Evolutionary conservation across 2,888 invertebrate genomes (phyloP), one percentile per base, ranked within the genome.

Genomic region (Leptarthrus brevirostris): DNA sequence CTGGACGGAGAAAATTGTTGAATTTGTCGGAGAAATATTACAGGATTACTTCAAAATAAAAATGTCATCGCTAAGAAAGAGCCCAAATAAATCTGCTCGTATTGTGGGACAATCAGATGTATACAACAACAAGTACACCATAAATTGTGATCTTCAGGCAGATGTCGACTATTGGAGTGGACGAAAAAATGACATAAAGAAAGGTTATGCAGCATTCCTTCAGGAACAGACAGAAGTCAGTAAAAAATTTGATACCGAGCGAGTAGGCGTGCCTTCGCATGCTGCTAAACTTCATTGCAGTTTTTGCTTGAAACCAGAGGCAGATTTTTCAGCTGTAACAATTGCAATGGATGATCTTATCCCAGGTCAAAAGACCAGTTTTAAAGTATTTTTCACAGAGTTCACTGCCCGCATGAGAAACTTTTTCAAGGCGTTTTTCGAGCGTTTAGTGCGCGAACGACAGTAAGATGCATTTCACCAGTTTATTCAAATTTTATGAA

Each of bases 391-490:
- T 20, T 74, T 75, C 36, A 72, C 47, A 12, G 69, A 76, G 16
- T 61, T 72, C 12, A 74, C 70, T 10, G 24, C 18, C 8, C 72
- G 74, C 5, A 52, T 74, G 53, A 40, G 76, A 6, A 24, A 14
- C 5, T 76, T 74, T 47, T 69, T 69, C 10, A 72, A 44, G n/a
- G 76, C 76, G 16, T 72, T 72, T 18, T 74, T 76, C 22, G 73
- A 76, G n/a, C 22, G 26, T 12, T 30, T 66, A 14, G 24, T 16
- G 6, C 66, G 66, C 8, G 30, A 30, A 47, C 47, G 14, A 12
- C 6, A 12, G 12, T 47, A 47, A 47, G 16, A 2, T 47, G 14
- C 2, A n/a, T 10, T 10, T 44, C 3, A 44, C 6, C 47, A 14
- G 47, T n/a, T 47, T 47, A 4, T 30, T 30, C 4, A 30, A 30